Evolutionary conservation across 2,888 invertebrate species (phyloP).

Genomic region (Drosophila greeni): DNA sequence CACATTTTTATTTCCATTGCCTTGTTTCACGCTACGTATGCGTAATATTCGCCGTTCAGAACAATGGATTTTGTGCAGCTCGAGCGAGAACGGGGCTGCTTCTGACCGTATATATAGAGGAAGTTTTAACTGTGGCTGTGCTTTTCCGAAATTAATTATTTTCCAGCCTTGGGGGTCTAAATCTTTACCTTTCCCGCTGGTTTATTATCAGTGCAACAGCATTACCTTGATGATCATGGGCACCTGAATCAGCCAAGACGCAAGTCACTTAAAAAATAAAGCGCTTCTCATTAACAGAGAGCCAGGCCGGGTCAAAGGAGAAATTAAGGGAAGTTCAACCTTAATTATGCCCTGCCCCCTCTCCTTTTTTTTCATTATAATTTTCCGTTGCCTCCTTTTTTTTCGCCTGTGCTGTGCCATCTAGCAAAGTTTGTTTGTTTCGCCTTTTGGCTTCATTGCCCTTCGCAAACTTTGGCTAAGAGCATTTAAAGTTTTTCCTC

Average conservation of each 20-base stretch:
- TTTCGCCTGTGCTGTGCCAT: constrained; percentile 23
- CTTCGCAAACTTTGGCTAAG: constrained; percentile 33
- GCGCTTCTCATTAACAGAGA: constrained; percentile 60
- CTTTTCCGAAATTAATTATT: constrained; percentile 23
- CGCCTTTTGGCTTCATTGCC: constrained; percentile 33
- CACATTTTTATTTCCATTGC: constrained; percentile 51
- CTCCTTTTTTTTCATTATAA: constrained; percentile 14
- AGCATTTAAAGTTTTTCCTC: constrained; percentile 59
- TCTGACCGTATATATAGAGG: constrained; percentile 8
- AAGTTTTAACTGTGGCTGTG: constrained; percentile 21
- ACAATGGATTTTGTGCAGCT: constrained; percentile 31
- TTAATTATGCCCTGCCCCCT: constrained; percentile 53
- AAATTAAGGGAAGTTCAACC: constrained; percentile 68
- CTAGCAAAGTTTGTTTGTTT: constrained; percentile 55
- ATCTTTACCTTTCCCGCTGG: neutral
- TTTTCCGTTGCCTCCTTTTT: constrained; percentile 25
- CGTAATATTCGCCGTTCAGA: constrained; percentile 40
- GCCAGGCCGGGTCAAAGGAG: constrained; percentile 33
- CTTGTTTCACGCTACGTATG: constrained; percentile 47
- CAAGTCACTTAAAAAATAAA: constrained; percentile 70
- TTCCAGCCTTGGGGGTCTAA: neutral
- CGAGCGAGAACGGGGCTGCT: constrained; percentile 4
- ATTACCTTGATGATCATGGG: constrained; percentile 18
- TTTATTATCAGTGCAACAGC: constrained; percentile 24
- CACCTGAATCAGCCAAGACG: constrained; percentile 43